Evolutionary conservation across 1,140 invertebrate genomes (phyloP).

Genomic region (Drosophila sp.): DNA sequence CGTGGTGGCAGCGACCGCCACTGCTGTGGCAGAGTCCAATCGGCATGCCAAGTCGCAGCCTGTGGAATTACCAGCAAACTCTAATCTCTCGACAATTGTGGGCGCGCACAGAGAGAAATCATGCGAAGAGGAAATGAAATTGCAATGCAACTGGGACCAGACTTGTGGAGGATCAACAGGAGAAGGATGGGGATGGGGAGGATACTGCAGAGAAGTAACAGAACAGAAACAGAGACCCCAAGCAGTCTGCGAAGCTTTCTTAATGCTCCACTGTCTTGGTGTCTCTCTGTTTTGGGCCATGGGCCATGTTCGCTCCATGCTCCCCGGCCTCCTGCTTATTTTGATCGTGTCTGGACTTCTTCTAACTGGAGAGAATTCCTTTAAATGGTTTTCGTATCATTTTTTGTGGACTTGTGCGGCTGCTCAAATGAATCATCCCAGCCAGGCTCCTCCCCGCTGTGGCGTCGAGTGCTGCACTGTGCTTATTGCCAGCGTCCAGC

Average conservation of each 20-base stretch:
- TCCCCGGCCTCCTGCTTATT: conserved; percentile 1
- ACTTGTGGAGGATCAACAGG: conserved; percentile 5
- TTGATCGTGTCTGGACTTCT: conserved; percentile 68
- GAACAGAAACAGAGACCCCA: conserved; percentile 63
- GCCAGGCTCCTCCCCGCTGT: conserved; percentile 76
- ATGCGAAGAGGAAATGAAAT: conserved; percentile 78
- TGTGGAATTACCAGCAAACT: conserved; percentile 79
- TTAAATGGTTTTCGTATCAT: conserved; percentile 78
- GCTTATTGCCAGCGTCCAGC: conserved; percentile 44
- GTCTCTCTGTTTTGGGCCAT: conserved; percentile 56
- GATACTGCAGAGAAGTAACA: conserved; percentile 1
- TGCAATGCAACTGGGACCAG: conserved; percentile 65
- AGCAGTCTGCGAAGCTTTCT: conserved; percentile 78
- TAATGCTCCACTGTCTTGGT: conserved; percentile 37
- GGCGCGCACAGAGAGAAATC: conserved; percentile 72
- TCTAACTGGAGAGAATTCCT: conserved; percentile 79
- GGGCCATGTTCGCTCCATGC: conserved; percentile 49
- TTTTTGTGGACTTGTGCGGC: conserved; percentile 45
- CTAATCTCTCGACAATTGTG: conserved; percentile 83
- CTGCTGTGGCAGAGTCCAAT: conserved; percentile 35
- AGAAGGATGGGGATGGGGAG: conserved; percentile 2
- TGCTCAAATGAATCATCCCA: conserved; percentile 77
- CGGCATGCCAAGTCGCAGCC: conserved; percentile 31
- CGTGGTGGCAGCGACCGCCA: conserved; percentile 36
- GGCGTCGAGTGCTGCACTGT: conserved; percentile 66